Base-by-base conservation (phyloP, 2,888 invertebrate species). In the Nezara viridula region DNA sequence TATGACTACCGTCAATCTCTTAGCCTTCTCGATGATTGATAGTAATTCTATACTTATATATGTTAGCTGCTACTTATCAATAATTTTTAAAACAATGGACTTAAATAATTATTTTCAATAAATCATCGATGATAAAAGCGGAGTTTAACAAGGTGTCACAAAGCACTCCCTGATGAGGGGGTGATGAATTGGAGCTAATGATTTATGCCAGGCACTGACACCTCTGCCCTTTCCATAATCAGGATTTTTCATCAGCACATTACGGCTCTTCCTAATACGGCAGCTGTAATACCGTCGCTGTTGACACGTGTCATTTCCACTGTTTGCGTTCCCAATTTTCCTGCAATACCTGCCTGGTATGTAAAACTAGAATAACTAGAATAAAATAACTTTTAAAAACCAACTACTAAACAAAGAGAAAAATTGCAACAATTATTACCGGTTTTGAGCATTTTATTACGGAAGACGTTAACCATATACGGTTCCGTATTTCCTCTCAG, bases 121-220 rank as follows among this genome's bases (percentile, higher is more conserved):
- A 60, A 60, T 60, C 27, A 60, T 60, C 32, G 27, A 60, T 27
- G 1, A 27, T 60, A 6, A 60, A 60, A 60, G 32, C 60, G 32
- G 60, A 27, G 32, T 32, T 60, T 60, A 60, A 60, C n/a, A 60
- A 27, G 27, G 6, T 27, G 60, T 60, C 27, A 60, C 16, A 27
- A 60, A 27, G 16, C 55, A 9, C 55, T n/a, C 60, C 0, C 3
- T 5, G 14, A n/a, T 3, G 12, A 10, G 1, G n/a, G 10, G 10
- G 27, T 27, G 60, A 60, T 60, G 60, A 60, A 27, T 60, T 32
- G 27, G 60, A 32, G 14, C 60, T 60, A 32, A 60, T 60, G 60
- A 60, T 60, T 27, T 60, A 60, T 60, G 60, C 60, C 60, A 60
- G 60, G 60, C 16, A 27, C 60, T 60, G 60, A 60, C 60, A 32